Evolutionary conservation across 2,113 vertebrate species (phyloP).

Genomic region (Zosterops borbonicus): DNA sequence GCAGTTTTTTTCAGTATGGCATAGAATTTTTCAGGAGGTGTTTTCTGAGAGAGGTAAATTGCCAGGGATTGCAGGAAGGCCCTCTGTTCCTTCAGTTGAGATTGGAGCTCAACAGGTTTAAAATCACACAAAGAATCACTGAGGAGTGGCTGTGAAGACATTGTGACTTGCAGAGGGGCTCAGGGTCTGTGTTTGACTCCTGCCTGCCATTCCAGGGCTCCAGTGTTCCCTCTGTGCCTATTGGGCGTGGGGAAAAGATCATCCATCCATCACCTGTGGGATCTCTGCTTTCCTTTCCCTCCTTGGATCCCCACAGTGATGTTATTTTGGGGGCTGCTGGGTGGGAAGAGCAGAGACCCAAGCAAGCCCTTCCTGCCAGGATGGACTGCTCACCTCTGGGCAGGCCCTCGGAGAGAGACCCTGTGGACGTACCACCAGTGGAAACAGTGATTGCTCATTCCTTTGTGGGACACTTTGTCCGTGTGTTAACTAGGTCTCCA

Average conservation of each 20-base stretch:
- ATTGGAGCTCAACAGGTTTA: neutral
- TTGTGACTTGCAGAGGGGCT: neutral
- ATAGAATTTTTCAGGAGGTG: neutral
- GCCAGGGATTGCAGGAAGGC: neutral
- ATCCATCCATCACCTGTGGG: neutral
- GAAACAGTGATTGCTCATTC: neutral
- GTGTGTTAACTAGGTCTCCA: fast-evolving
- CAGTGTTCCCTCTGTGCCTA: neutral
- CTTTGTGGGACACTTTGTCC: neutral
- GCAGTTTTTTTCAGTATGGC: neutral
- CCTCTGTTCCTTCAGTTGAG: neutral
- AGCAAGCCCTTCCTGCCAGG: neutral
- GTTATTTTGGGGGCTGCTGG: fast-evolving
- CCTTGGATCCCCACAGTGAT: fast-evolving
- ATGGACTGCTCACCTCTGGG: neutral
- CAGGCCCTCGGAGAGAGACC: neutral
- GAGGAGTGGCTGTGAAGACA: fast-evolving
- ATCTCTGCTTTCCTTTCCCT: neutral
- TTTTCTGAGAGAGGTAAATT: neutral
- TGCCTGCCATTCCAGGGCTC: neutral
- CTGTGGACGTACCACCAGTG: neutral
- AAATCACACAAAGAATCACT: fast-evolving
- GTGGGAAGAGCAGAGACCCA: neutral
- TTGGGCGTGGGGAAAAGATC: fast-evolving
- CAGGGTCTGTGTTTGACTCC: neutral